Evolutionary conservation across 1,140 invertebrate species (phyloP), one percentile per base, ranked within the genome.

Genomic region (Temnothorax curvispinosus): DNA sequence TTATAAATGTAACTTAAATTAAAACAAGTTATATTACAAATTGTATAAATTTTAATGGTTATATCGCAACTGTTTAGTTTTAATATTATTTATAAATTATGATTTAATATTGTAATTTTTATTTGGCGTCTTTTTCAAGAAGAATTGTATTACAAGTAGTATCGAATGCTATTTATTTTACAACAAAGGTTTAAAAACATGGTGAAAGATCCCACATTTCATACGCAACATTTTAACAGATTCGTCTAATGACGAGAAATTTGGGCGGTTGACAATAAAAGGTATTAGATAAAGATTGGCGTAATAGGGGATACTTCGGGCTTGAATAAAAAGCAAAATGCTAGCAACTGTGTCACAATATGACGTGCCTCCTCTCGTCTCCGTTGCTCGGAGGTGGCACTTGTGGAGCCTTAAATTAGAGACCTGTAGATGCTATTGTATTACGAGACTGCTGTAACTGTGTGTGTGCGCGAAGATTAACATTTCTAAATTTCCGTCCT

Each of bases 181-280:
- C 18, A 3, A 41, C 3, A 50, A 50, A 54, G 18, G 9, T 54
- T 71, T 35, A 69, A 11, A 44, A 71, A 81, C 11, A 65, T 3
- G 32, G 32, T 32, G 76, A 80, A 80, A 72, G 18, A 71, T 81
- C n/a, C 41, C 35, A 21, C 69, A 75, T 84, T 84, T 82, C 7
- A 47, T 84, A 84, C 38, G 69, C 69, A 84, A 84, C 52, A 74
- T 82, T 74, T 81, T 56, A 44, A 60, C 41, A 21, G n/a, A 6
- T 38, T 71, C 15, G 77, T 81, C 35, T 1, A 38, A 56, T 32
- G 80, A 21, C 69, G 69, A 84, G 9, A 84, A 75, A 82, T 75
- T 60, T 75, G 54, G 60, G 56, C 41, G n/a, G 47, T 84, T 75
- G 80, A 84, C 80, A 84, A 84, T 84, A 82, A 82, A 41, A 54